Conservation (phyloP, 2,888 invertebrate species). For the Heterodera filipjevi region DNA sequence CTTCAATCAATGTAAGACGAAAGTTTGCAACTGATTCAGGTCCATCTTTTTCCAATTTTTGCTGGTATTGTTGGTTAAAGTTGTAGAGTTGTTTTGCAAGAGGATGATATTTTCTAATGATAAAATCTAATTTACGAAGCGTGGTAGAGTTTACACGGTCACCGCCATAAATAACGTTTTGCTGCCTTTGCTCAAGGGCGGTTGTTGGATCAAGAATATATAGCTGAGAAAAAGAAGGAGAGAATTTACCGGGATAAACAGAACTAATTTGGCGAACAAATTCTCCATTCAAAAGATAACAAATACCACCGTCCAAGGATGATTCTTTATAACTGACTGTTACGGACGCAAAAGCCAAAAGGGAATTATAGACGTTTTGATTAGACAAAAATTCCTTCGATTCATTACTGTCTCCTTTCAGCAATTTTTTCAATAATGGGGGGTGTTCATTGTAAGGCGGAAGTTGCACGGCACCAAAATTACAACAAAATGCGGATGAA, state of each 20-base stretch:
- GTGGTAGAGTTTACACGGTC: conserved; percentile 1
- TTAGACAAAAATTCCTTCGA: conserved; percentile 1
- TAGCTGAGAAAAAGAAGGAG: conserved; percentile 6
- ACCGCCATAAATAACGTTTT: background rate
- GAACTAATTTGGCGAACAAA: conserved; percentile 1
- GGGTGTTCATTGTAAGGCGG: conserved; percentile 10
- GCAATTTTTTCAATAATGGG: background rate
- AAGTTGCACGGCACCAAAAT: background rate
- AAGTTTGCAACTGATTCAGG: conserved; percentile 12
- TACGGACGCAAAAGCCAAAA: background rate
- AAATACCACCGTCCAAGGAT: background rate
- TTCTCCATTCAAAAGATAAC: conserved; percentile 16
- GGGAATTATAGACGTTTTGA: background rate
- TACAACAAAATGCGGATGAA: background rate
- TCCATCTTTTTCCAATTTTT: background rate
- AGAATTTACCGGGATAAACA: background rate
- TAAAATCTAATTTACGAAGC: background rate
- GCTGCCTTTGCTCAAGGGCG: background rate
- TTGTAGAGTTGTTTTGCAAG: background rate
- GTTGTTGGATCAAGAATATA: conserved; percentile 14
- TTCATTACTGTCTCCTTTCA: background rate
- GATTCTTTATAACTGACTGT: background rate
- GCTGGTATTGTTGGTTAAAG: background rate
- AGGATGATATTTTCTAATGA: background rate
- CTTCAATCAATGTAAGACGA: conserved; percentile 10